These are phyloP conservation scores for Alectura lathami DNA, from an alignment of 2,113 vertebrate species.

Conservation along the genomic window DNA sequence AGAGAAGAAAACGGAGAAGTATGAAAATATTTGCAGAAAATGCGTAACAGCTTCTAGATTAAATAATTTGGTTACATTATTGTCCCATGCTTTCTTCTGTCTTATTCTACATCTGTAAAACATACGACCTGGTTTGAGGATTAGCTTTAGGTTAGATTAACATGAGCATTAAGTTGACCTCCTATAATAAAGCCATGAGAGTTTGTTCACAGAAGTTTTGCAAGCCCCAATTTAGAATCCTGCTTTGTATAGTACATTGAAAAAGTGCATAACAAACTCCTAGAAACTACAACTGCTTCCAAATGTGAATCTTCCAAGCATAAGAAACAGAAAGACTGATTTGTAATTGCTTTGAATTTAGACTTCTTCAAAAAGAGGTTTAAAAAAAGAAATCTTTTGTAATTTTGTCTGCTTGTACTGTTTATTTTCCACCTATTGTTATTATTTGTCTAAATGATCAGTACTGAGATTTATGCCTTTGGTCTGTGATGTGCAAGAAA, in stretches of 20 bases:
- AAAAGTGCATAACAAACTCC: neutral
- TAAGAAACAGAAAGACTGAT: constrained; percentile 14
- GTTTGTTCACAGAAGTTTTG: neutral
- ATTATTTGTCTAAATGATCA: neutral
- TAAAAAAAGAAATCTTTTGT: neutral
- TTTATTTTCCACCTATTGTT: neutral
- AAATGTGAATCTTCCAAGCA: neutral
- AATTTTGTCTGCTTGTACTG: neutral
- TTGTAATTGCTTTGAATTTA: neutral
- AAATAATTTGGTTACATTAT: neutral
- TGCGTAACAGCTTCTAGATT: rapidly evolving
- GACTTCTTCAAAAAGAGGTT: neutral
- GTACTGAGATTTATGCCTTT: neutral
- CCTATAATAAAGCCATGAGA: neutral
- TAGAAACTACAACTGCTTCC: neutral
- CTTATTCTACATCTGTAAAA: neutral
- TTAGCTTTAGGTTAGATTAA: neutral
- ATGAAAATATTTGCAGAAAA: neutral
- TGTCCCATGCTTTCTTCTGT: neutral
- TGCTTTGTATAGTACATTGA: neutral
- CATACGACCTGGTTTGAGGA: neutral
- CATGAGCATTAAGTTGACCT: neutral
- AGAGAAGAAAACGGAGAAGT: neutral
- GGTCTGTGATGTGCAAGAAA: neutral
- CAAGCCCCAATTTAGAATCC: neutral